phyloP scores from a whole-genome alignment of 2,888 invertebrate genomes.

The Andrena haemorrhoa region DNA sequence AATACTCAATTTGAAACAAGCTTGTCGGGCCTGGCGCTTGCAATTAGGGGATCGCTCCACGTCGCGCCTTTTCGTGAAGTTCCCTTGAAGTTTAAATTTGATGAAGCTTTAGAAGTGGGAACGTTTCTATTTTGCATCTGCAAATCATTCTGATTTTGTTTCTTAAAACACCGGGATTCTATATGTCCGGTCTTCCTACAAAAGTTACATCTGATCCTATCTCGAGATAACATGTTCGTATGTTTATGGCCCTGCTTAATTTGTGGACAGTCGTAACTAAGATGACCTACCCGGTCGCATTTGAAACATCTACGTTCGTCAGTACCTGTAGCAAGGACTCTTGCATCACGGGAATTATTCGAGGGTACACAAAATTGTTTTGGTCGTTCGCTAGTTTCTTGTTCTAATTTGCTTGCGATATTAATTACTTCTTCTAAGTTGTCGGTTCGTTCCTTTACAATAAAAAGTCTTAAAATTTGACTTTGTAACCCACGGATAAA shows the following conservation, averaged over 20 bases:
- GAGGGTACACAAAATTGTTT: too few relatives aligned
- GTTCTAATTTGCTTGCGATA: background rate
- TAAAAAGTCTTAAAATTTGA: too few relatives aligned
- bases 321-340: background rate
- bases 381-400: background rate
- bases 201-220: background rate
- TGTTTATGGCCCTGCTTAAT: too few relatives aligned
- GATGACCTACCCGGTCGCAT: background rate
- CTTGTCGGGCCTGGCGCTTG: background rate
- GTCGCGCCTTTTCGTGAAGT: background rate
- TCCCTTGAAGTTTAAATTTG: background rate
- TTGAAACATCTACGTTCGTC: background rate
- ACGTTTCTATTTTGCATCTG: background rate
- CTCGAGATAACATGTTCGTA: background rate
- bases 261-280: too few relatives aligned
- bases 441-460: too few relatives aligned
- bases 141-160: background rate
- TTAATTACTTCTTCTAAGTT: too few relatives aligned
- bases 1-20: background rate
- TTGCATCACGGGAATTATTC: background rate
- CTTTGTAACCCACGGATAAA: too few relatives aligned
- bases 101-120: background rate
- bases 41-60: background rate
- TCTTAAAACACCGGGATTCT: background rate
- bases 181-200: background rate